Evolutionary conservation across 53 echinoderm and acorn worm species (phyloP).

Genomic region (Apostichopus leukothele): DNA sequence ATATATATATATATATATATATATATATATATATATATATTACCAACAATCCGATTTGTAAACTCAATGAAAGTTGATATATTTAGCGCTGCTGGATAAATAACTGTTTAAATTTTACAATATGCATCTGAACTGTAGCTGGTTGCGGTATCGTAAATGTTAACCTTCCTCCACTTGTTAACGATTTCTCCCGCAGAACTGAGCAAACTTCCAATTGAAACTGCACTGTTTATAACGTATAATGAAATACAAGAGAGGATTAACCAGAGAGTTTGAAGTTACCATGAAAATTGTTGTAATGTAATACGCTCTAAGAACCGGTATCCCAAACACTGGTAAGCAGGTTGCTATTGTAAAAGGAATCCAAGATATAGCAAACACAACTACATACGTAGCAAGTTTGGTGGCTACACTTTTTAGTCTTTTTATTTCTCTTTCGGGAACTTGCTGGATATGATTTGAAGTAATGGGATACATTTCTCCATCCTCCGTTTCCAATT

Average conservation of each 20-base stretch:
- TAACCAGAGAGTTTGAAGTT: neutral
- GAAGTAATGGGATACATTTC: neutral
- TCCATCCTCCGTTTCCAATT: too few species aligned
- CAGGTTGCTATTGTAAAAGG: neutral
- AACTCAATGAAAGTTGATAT: too few species aligned
- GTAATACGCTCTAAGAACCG: neutral
- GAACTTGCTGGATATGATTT: neutral
- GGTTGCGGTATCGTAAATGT: too few species aligned
- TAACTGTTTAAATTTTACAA: too few species aligned
- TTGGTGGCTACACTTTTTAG: neutral
- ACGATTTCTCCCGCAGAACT: too few species aligned
- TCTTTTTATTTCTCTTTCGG: neutral
- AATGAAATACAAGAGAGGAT: conserved; percentile 2
- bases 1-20: too few species aligned
- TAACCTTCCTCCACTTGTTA: too few species aligned
- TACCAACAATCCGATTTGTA: too few species aligned
- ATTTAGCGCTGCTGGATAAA: too few species aligned
- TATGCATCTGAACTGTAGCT: too few species aligned
- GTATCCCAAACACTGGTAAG: neutral
- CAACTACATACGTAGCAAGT: neutral
- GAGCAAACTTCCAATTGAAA: too few species aligned
- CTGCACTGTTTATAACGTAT: neutral
- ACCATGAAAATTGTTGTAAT: neutral
- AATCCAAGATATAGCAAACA: neutral
- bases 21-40: too few species aligned